Percentiles rank a stretch among this genome's conserved stretches.
phyloP scores from a whole-genome alignment of 2,113 vertebrate genomes.

The Colius striatus region DNA sequence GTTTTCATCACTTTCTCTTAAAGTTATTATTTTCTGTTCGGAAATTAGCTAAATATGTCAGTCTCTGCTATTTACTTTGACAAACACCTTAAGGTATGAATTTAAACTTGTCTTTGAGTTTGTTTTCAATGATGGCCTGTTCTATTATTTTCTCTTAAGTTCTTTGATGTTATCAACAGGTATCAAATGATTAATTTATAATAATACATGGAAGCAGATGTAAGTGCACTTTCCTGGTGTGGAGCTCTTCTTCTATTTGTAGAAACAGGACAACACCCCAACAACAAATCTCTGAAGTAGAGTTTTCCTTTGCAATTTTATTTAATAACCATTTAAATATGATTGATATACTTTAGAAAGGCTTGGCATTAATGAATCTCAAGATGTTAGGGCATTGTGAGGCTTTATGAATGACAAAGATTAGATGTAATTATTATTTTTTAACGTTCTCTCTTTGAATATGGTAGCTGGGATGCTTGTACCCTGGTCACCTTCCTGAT shows the following conservation, averaged over 20 bases:
- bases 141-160: not conserved
- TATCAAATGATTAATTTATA: constrained; percentile 12
- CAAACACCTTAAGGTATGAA: not conserved
- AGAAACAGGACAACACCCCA: not conserved
- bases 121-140: not conserved
- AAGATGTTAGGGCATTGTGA: not conserved
- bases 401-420: not conserved
- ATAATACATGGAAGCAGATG: not conserved
- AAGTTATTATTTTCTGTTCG: not conserved
- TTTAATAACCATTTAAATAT: not conserved
- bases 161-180: not conserved
- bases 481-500: not conserved
- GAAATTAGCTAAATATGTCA: not conserved
- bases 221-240: not conserved
- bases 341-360: not conserved
- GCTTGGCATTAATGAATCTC: not conserved
- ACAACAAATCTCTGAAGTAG: not conserved
- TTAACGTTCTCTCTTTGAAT: not conserved
- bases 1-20: not conserved
- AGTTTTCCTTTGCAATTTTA: not conserved
- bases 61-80: not conserved
- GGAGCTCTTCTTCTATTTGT: not conserved
- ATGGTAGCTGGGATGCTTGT: not conserved
- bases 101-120: not conserved
- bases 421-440: not conserved